Conservation (phyloP, 1,140 invertebrate species). For the Neomicropteryx cornuta region DNA sequence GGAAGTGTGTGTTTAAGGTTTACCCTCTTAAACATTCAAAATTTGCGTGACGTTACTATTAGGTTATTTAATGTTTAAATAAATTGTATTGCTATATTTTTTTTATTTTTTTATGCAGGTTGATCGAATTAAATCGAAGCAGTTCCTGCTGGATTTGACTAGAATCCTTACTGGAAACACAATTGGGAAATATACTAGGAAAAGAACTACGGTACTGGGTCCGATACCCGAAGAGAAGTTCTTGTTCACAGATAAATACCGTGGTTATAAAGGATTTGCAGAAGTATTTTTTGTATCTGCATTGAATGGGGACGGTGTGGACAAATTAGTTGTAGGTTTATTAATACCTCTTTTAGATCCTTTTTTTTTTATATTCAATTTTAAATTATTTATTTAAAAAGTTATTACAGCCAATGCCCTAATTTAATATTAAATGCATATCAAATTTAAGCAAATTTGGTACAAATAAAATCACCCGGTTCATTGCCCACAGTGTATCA, state of each 20-base stretch:
- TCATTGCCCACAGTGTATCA: no score
- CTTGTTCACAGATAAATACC: no score
- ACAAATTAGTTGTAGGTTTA: constrained; percentile 54
- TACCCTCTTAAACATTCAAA: no score
- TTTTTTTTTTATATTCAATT: constrained; percentile 8
- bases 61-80: no score
- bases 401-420: not conserved
- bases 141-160: constrained; percentile 58
- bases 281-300: constrained; percentile 87
- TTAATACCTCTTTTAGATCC: constrained; percentile 7
- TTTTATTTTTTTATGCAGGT: constrained; percentile 42
- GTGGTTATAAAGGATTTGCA: constrained; percentile 64
- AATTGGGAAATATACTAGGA: constrained; percentile 27
- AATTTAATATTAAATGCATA: not conserved
- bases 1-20: no score
- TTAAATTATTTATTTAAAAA: constrained; percentile 3
- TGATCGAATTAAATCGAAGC: constrained; percentile 68
- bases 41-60: no score
- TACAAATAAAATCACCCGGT: no score
- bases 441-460: not conserved
- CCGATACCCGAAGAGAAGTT: constrained; percentile 16
- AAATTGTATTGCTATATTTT: no score
- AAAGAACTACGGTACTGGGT: constrained; percentile 14
- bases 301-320: constrained; percentile 62
- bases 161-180: constrained; percentile 52